Percentiles rank a stretch among this genome's conserved stretches.
These are phyloP conservation scores for Acronicta aceris DNA, from an alignment of 2,888 invertebrate species.

Conservation along the genomic window DNA sequence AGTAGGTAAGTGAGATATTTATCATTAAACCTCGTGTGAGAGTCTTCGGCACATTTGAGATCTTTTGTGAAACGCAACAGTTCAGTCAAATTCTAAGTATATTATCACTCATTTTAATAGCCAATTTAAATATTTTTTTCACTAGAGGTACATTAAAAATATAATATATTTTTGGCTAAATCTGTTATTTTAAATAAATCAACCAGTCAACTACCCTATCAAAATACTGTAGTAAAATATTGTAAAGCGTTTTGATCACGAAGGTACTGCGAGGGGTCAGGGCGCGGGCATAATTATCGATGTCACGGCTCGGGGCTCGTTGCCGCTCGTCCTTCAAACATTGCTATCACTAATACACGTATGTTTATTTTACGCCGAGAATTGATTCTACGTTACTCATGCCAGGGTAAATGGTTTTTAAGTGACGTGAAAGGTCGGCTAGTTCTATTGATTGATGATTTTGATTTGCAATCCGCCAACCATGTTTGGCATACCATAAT, in stretches of 20 bases:
- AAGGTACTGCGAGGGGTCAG: slow-evolving; percentile 74
- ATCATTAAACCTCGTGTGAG: no score
- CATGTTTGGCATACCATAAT: not conserved
- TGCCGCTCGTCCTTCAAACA: slow-evolving; percentile 71
- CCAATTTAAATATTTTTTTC: no score
- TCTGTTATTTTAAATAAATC: no score
- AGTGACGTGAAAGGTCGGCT: not conserved
- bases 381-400: slow-evolving; percentile 15
- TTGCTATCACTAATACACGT: slow-evolving; percentile 25
- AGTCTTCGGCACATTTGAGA: no score
- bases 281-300: slow-evolving; percentile 78
- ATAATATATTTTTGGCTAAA: no score
- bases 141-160: no score
- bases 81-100: no score
- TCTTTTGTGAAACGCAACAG: no score
- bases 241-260: slow-evolving; percentile 37
- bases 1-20: no score
- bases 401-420: not conserved
- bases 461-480: not conserved
- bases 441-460: not conserved
- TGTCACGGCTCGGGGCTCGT: slow-evolving; percentile 75
- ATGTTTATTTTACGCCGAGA: slow-evolving; percentile 38
- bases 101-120: no score
- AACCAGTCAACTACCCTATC: no score
- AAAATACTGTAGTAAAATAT: not conserved